Evolutionary conservation across 1,140 invertebrate genomes (phyloP).

Genomic region (Drosophila nigrodunni): DNA sequence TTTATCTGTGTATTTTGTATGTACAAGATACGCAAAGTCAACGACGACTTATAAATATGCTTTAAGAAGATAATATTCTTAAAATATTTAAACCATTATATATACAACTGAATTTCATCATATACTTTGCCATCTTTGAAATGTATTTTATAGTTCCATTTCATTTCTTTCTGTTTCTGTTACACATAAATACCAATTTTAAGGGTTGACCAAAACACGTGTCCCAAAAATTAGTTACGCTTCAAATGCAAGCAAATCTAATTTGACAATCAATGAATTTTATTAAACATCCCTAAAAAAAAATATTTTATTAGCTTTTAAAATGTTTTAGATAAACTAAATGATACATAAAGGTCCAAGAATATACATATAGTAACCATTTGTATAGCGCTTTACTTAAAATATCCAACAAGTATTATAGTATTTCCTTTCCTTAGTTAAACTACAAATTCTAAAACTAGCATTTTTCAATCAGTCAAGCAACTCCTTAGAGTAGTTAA

Average conservation of each 20-base stretch:
- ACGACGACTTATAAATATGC: not conserved
- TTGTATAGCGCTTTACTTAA: too few species aligned
- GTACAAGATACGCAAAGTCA: not conserved
- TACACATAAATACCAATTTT: not conserved
- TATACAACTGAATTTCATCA: not conserved
- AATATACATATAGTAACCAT: too few species aligned
- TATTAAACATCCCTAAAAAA: slow-evolving; percentile 15
- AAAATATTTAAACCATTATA: slow-evolving; percentile 1
- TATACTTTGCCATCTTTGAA: not conserved
- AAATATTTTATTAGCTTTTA: not conserved
- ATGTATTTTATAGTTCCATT: not conserved
- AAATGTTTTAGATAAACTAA: too few species aligned
- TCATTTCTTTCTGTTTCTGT: not conserved
- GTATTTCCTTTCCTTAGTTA: too few species aligned
- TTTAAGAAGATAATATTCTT: not conserved
- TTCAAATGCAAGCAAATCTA: slow-evolving; percentile 41
- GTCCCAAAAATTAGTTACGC: slow-evolving; percentile 28
- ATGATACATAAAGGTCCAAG: too few species aligned
- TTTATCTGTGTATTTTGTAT: slow-evolving; percentile 26
- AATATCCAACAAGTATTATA: too few species aligned
- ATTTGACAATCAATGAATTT: slow-evolving; percentile 39
- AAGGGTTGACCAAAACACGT: slow-evolving; percentile 35
- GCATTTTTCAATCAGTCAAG: too few species aligned
- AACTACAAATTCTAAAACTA: too few species aligned
- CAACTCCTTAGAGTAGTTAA: slow-evolving; percentile 15